phyloP scores from a whole-genome alignment of 2,888 invertebrate genomes.

The Pristionchus mayeri region DNA sequence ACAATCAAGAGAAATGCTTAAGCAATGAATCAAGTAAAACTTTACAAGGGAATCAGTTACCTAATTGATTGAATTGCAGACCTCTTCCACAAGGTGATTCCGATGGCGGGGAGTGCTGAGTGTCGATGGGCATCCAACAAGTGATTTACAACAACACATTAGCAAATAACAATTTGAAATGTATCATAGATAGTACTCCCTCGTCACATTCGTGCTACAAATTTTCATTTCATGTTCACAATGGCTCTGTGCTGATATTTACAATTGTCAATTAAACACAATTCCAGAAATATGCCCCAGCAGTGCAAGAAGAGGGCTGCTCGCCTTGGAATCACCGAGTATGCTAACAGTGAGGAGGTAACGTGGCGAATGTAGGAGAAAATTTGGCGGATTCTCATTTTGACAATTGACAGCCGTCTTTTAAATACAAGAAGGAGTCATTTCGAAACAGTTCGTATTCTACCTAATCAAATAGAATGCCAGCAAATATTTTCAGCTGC shows the following conservation, averaged over 20 bases:
- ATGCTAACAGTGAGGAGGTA: conserved; percentile 5
- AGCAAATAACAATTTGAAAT: no score
- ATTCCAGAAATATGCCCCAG: conserved; percentile 33
- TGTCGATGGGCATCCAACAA: conserved; percentile 49
- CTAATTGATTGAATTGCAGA: background rate
- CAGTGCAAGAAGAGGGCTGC: conserved; percentile 24
- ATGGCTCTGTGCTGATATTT: no score
- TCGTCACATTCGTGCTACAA: no score
- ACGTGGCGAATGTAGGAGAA: background rate
- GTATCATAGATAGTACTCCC: no score
- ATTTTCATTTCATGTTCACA: no score
- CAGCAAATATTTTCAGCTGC: background rate
- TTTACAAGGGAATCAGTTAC: no score
- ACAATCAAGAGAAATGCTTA: no score
- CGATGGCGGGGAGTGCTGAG: conserved; percentile 35
- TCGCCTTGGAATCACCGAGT: conserved; percentile 18
- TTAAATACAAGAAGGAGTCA: no score
- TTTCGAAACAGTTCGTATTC: background rate
- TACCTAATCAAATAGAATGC: background rate
- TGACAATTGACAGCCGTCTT: no score
- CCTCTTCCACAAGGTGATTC: conserved; percentile 44
- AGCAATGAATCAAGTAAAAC: no score
- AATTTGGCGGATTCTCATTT: background rate
- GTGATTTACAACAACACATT: conserved; percentile 39
- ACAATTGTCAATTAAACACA: conserved; percentile 58